Evolutionary conservation across 1,140 invertebrate genomes (phyloP).

Genomic region (Harlomillsia oculata): DNA sequence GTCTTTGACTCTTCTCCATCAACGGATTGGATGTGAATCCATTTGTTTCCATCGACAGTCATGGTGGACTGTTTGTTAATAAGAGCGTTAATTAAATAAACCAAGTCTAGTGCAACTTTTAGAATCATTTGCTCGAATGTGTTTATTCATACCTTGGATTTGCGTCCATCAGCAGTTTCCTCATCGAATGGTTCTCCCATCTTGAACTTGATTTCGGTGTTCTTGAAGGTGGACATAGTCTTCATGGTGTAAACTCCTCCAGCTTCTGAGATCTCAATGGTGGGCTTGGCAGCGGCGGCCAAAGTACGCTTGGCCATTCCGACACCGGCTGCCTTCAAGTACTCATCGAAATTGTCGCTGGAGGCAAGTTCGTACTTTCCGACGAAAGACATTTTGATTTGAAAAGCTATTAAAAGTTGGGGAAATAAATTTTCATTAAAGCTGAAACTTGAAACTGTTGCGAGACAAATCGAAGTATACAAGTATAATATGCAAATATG

Average conservation of each 20-base stretch:
- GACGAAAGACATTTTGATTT: not conserved
- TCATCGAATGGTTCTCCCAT: conserved; percentile 71
- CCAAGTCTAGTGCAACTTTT: not conserved
- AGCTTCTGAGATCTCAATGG: conserved; percentile 60
- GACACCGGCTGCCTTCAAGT: conserved; percentile 50
- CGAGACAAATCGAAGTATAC: too few relatives aligned
- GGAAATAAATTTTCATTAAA: too few relatives aligned
- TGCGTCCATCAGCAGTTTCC: conserved; percentile 70
- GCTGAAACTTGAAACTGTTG: too few relatives aligned
- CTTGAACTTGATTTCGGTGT: conserved; percentile 62
- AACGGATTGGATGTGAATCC: conserved; percentile 13
- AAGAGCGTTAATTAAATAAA: not conserved
- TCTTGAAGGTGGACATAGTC: conserved; percentile 76
- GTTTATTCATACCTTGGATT: conserved; percentile 70
- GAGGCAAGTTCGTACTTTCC: conserved; percentile 15
- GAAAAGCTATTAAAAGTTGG: too few relatives aligned
- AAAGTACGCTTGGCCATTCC: conserved; percentile 62
- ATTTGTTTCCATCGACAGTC: conserved; percentile 21
- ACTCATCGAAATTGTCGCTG: conserved; percentile 19
- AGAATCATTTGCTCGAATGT: not conserved
- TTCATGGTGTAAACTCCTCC: conserved; percentile 61
- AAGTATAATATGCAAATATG: too few relatives aligned
- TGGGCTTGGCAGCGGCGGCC: conserved; percentile 62
- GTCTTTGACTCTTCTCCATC: not conserved
- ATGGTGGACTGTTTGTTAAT: conserved; percentile 14